phyloP scores from a whole-genome alignment of 1,140 invertebrate species.

The Brachionus manjavacas region DNA sequence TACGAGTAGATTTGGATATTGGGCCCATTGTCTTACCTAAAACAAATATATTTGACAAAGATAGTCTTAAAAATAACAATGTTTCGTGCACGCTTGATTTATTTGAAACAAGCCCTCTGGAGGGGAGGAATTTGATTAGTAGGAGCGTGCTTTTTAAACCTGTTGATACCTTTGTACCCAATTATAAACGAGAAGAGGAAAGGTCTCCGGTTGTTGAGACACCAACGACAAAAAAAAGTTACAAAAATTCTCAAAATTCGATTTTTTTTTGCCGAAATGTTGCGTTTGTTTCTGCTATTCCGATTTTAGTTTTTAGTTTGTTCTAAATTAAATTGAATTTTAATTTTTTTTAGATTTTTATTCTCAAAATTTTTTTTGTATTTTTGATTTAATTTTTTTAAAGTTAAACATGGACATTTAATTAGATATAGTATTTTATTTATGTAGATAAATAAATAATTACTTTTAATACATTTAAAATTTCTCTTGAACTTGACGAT shows the following conservation, averaged over 20 bases:
- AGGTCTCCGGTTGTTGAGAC: not conserved
- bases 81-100: not conserved
- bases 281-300: not conserved
- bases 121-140: not conserved
- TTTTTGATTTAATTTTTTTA: no score
- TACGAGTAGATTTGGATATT: not conserved
- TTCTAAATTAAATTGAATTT: not conserved
- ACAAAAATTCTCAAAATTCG: not conserved
- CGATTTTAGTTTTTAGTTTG: not conserved
- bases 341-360: no score
- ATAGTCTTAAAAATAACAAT: slow-evolving; percentile 1
- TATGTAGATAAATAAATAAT: no score
- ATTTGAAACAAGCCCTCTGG: not conserved
- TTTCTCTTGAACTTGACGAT: no score
- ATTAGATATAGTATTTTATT: no score
- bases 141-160: not conserved
- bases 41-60: not conserved
- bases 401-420: no score
- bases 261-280: not conserved
- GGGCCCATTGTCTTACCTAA: not conserved
- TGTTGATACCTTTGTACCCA: not conserved
- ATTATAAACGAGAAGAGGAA: not conserved
- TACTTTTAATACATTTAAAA: no score
- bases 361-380: no score
- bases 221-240: not conserved